A percentile compares a stretch with the other conserved stretches of the same genome.
phyloP scores from a whole-genome alignment of 2,888 invertebrate species.

The Drosophila meridionalis region DNA sequence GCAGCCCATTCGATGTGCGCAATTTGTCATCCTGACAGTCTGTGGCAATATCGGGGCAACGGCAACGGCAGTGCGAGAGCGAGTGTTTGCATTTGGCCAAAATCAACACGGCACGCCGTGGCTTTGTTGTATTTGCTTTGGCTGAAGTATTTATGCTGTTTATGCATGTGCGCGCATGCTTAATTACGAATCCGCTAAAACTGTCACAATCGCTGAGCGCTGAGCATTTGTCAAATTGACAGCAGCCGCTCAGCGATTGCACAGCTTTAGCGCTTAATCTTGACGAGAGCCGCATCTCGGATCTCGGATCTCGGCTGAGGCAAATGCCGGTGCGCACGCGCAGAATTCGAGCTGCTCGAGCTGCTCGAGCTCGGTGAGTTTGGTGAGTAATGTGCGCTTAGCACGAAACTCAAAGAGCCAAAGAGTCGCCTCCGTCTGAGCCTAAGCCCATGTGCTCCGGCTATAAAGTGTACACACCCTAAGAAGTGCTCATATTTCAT shows the following conservation, averaged over 20 bases:
- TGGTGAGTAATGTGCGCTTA: conserved; percentile 73
- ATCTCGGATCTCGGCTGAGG: conserved; percentile 11
- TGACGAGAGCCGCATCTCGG: conserved; percentile 41
- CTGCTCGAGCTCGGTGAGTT: conserved; percentile 33
- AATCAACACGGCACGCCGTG: conserved; percentile 28
- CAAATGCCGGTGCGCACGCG: conserved; percentile 54
- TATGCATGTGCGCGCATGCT: conserved; percentile 81
- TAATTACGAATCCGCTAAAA: conserved; percentile 80
- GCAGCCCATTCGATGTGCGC: conserved; percentile 42
- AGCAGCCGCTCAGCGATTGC: conserved; percentile 66
- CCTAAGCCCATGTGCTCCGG: conserved; percentile 7
- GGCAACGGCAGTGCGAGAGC: background rate
- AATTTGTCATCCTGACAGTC: conserved; percentile 74
- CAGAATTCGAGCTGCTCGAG: conserved; percentile 43
- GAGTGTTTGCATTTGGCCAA: conserved; percentile 44
- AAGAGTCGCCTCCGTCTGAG: conserved; percentile 21
- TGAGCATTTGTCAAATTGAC: conserved; percentile 81
- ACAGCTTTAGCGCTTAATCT: conserved; percentile 68
- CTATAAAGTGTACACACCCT: conserved; percentile 63
- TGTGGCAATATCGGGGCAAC: conserved; percentile 26
- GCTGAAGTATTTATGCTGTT: conserved; percentile 59
- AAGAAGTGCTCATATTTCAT: conserved; percentile 79
- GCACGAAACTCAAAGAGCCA: conserved; percentile 66
- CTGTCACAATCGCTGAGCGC: conserved; percentile 77
- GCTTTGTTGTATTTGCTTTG: conserved; percentile 40